These are phyloP conservation scores for Epistrophe eligans DNA, from an alignment of 2,888 invertebrate species.

Conservation along the genomic window DNA sequence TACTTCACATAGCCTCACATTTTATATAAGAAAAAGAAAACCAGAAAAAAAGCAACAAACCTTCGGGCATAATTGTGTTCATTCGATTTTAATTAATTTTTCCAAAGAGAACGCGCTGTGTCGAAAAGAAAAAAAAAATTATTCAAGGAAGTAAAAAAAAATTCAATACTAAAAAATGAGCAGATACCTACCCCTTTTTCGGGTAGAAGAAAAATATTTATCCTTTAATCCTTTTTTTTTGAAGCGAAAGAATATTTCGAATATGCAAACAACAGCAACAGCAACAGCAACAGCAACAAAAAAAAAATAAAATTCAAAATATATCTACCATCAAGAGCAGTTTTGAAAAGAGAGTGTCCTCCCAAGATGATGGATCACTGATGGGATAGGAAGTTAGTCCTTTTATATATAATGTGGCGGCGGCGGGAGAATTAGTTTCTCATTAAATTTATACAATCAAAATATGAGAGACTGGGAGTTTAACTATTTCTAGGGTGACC, in stretches of 20 bases:
- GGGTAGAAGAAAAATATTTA: constrained; percentile 60
- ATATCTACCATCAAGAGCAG: neutral
- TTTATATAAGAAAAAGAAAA: constrained; percentile 14
- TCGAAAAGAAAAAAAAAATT: constrained; percentile 20
- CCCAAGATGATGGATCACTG: constrained; percentile 65
- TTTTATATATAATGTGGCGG: constrained; percentile 41
- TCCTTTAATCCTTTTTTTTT: constrained; percentile 70
- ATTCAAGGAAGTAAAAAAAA: constrained; percentile 38
- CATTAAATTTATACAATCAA: constrained; percentile 71
- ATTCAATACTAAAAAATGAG: constrained; percentile 52
- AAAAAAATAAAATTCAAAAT: constrained; percentile 2
- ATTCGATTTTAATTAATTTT: constrained; percentile 76
- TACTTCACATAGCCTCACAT: constrained; percentile 16
- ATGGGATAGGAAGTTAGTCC: constrained; percentile 50
- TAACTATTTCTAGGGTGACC: neutral
- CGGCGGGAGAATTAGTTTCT: constrained; percentile 69
- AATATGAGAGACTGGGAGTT: constrained; percentile 25
- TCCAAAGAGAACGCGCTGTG: constrained; percentile 24
- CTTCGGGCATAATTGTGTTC: constrained; percentile 63
- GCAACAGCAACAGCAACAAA: too few species aligned
- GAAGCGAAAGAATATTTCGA: constrained; percentile 21
- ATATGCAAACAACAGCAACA: neutral
- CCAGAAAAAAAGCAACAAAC: constrained; percentile 42
- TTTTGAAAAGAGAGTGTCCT: constrained; percentile 36
- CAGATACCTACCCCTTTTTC: constrained; percentile 12